Evolutionary conservation across 2,888 invertebrate genomes (phyloP).

Genomic region (Periphyllus acericola): DNA sequence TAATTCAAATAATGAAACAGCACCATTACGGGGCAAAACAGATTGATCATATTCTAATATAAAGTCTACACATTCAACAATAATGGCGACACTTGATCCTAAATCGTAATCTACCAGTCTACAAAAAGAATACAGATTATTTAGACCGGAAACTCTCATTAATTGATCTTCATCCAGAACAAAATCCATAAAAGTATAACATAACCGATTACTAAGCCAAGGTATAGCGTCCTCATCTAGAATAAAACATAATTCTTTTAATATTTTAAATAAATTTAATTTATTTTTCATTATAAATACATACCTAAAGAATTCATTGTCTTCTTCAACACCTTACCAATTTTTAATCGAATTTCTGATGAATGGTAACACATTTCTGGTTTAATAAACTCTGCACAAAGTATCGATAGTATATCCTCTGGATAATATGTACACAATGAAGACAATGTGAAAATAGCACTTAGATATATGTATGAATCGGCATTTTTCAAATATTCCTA

Average conservation of each 20-base stretch:
- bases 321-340: constrained; percentile 83
- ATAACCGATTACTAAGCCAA: constrained; percentile 75
- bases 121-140: constrained; percentile 85
- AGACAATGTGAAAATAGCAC: constrained; percentile 80
- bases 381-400: constrained; percentile 76
- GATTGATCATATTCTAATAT: constrained; percentile 78
- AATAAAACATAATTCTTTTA: constrained; percentile 35
- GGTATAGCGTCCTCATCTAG: constrained; percentile 80
- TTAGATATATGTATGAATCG: constrained; percentile 85
- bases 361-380: constrained; percentile 67
- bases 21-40: constrained; percentile 80
- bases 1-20: constrained; percentile 79
- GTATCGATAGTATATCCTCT: constrained; percentile 74
- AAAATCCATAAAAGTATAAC: constrained; percentile 78
- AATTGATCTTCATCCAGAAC: constrained; percentile 78
- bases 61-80: constrained; percentile 76
- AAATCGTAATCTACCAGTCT: constrained; percentile 79
- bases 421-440: constrained; percentile 76
- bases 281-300: constrained; percentile 63
- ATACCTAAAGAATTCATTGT: constrained; percentile 78
- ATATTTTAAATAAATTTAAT: background rate
- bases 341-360: constrained; percentile 76
- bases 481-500: constrained; percentile 79
- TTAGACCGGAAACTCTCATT: constrained; percentile 82
- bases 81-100: constrained; percentile 78